Evolutionary conservation across 1,140 invertebrate species (phyloP), one percentile per base, ranked within the genome.

Genomic region (Drosophila parabipectinata): DNA sequence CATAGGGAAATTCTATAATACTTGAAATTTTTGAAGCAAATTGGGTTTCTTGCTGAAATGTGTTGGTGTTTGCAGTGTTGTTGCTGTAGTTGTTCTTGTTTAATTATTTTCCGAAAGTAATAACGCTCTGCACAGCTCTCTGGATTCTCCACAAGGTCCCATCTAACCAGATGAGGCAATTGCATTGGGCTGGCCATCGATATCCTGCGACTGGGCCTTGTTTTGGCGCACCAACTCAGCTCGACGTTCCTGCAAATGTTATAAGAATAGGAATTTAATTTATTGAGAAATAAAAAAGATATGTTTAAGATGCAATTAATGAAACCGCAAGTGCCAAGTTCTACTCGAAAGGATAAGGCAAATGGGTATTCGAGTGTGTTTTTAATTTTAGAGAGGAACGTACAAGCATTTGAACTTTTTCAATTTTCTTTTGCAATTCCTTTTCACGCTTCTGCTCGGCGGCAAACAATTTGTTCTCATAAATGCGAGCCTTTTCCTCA

Each of bases 201-300:
- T 53, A 48, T 81, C 67, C 76, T 79, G 77, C 48, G 83, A 58
- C 62, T 91, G 89, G 37, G 94, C 94, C 93, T 97, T 97, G 91
- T 97, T 98, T 93, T 97, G 96, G 80, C 97, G 95, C 63, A 97
- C 96, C 74, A 96, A 92, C 91, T 97, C 96, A 47, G 96, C 96
- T 85, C 96, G 96, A 85, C 95, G 95, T 92, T 97, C 96, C 96
- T 98, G 92, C 41, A 94, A 94, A 15, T 7, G 15, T 7, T 24
- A 6, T 52, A 28, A 28, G 0, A 1, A 12, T n/a, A 1, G 7
- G 18, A 50, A 18, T 18, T 44, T 14, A 18, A 8, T 44, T 18
- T 1, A 44, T 41, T 4, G 4, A 41, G n/a, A 14, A 10, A 14
- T n/a, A 6, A 41, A 5, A 6, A 14, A 41, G 14, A 15, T 14